Conservation (phyloP, 2,888 invertebrate genomes). For the Odontomyia ornata region DNA sequence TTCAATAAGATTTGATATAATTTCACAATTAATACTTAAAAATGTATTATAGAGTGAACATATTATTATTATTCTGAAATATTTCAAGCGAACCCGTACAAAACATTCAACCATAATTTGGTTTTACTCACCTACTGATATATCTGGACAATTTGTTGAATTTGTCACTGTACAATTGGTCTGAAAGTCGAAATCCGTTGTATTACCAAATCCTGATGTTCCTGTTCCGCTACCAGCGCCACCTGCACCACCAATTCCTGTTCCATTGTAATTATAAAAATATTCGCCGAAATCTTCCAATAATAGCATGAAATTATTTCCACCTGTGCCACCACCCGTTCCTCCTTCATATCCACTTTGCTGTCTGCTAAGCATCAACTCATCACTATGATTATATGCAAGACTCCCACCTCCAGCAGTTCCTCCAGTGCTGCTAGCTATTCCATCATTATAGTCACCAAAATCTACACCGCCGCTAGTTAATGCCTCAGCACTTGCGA, state of each 20-base stretch:
- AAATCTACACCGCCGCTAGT: conserved; percentile 42
- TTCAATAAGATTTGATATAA: no score
- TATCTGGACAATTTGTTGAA: conserved; percentile 57
- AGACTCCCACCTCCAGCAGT: conserved; percentile 23
- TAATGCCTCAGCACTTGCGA: conserved; percentile 54
- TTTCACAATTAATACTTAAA: no score
- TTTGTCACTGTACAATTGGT: conserved; percentile 60
- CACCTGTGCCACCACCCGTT: conserved; percentile 49
- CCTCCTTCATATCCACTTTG: background rate
- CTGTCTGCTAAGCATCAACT: background rate
- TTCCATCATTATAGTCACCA: conserved; percentile 41
- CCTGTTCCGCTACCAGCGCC: conserved; percentile 50
- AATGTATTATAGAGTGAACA: no score
- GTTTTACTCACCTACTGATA: conserved; percentile 59
- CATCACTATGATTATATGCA: conserved; percentile 31
- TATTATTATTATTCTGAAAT: no score
- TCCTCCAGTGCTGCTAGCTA: conserved; percentile 19
- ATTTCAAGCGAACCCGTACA: no score
- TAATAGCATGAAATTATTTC: conserved; percentile 69
- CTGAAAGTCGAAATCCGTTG: conserved; percentile 60
- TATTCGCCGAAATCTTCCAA: conserved; percentile 84
- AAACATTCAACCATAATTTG: no score
- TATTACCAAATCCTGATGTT: conserved; percentile 56
- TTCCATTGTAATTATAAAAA: conserved; percentile 69
- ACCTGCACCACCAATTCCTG: conserved; percentile 10